Evolutionary conservation across 1,140 invertebrate genomes (phyloP), one percentile per base, ranked within the genome.

Genomic region (Drosophila pseudoobscura): DNA sequence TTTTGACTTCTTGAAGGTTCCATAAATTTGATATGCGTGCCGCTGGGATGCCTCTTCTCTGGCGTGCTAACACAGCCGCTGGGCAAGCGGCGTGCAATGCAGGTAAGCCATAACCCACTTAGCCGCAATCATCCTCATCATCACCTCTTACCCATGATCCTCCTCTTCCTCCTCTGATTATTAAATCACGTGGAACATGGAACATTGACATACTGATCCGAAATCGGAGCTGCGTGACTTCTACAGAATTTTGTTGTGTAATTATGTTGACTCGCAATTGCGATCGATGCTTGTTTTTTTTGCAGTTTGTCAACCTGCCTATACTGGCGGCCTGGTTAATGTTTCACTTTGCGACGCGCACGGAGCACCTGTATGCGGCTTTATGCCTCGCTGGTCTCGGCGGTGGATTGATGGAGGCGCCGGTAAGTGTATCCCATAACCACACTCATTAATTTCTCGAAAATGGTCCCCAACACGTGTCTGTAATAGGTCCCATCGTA

Each of bases 371-470:
- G 11, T 96, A 96, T 87, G 70, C 93, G 2, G 94, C 95, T 9
- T 91, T 96, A 35, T 92, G 94, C 56, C 91, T 96, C 46, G 95
- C 95, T 13, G 96, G 96, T 6, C 69, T 96, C 1, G 94, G 94
- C 3, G 95, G 95, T 52, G 96, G 96, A 50, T 89, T 97, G 0
- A 91, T 96, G 45, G 96, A 96, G 92, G 95, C 95, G 61, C 96
- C 96, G 3, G 95, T 96, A 92, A 93, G 93, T 87, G 39, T 46
- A 60, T 78, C 3, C 64, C 44, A 46, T 35, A 49, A 58, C 49
- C 52, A 29, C 60, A 45, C 47, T 35, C 22, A 62, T 64, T 39
- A 69, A 57, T 65, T 29, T 35, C 51, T 45, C 29, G 15, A 53
- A 39, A 46, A 7, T 8, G 29, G 4, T 26, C 4, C 29, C 8